Conservation (phyloP, 2,888 invertebrate genomes). For the Nemurella pictetii region DNA sequence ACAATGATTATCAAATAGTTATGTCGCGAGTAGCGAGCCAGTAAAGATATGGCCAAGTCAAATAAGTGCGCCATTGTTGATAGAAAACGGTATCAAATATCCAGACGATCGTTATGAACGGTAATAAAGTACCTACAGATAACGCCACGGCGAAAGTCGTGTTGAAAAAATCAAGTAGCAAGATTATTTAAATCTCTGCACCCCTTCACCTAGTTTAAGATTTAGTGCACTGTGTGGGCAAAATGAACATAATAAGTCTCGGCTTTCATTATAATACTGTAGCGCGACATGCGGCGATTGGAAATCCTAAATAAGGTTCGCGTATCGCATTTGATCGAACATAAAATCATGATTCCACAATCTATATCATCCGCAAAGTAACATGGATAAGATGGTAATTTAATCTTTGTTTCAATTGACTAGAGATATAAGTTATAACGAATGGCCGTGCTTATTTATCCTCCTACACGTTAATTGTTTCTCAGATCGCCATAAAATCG, state of each 20-base stretch:
- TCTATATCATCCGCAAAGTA: neutral
- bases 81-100: neutral
- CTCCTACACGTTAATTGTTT: constrained; percentile 20
- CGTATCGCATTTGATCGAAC: neutral
- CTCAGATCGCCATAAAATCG: neutral
- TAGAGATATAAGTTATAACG: neutral
- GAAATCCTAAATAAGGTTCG: neutral
- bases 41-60: neutral
- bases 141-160: neutral
- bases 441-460: neutral
- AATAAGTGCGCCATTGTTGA: neutral
- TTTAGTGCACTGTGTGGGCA: neutral
- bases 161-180: neutral
- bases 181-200: constrained; percentile 1
- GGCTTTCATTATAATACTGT: neutral
- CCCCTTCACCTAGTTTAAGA: neutral
- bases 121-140: neutral
- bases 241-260: neutral
- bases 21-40: neutral
- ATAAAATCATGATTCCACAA: constrained; percentile 1
- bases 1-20: neutral
- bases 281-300: neutral
- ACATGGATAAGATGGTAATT: constrained; percentile 1
- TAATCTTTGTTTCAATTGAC: neutral
- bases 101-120: neutral